These are phyloP conservation scores for Glossosoma conforme DNA, from an alignment of 1,140 invertebrate species.

Conservation along the genomic window DNA sequence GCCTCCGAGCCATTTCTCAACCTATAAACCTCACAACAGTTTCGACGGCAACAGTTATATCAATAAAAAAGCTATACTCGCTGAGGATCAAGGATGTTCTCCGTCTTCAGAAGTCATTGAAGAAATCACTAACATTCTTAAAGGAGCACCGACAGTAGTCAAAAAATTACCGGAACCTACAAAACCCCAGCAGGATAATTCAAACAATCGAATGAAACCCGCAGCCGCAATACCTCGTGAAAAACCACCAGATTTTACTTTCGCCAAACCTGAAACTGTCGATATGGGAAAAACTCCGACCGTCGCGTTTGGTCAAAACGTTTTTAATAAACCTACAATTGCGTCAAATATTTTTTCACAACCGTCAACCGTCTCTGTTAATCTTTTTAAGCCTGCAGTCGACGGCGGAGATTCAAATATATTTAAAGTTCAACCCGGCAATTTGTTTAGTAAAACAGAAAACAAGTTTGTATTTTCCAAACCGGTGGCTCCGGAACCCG, in stretches of 20 bases:
- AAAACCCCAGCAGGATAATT: slow-evolving; percentile 17
- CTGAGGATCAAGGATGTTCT: slow-evolving; percentile 50
- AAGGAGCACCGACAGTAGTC: slow-evolving; percentile 34
- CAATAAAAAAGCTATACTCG: slow-evolving; percentile 48
- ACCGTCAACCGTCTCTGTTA: background rate
- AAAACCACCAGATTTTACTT: slow-evolving; percentile 21
- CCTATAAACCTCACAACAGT: slow-evolving; percentile 59
- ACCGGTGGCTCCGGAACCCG: slow-evolving; percentile 10
- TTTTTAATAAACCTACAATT: too few species aligned
- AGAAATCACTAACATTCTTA: slow-evolving; percentile 38
- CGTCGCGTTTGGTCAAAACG: background rate
- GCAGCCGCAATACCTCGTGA: slow-evolving; percentile 31
- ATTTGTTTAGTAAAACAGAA: slow-evolving; percentile 4
- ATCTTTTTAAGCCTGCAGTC: slow-evolving; percentile 5
- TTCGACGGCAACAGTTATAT: slow-evolving; percentile 60
- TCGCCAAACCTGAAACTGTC: slow-evolving; percentile 24
- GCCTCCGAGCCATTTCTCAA: slow-evolving; percentile 47
- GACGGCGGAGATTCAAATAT: background rate
- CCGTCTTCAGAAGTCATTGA: slow-evolving; percentile 42
- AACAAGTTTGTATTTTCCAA: slow-evolving; percentile 29
- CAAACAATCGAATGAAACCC: background rate
- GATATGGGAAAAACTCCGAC: background rate
- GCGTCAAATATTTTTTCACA: slow-evolving; percentile 10
- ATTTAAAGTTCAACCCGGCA: slow-evolving; percentile 10
- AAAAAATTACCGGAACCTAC: slow-evolving; percentile 22